Percentiles rank a stretch among this genome's conserved stretches.
phyloP scores from a whole-genome alignment of 1,140 invertebrate genomes.

The Brachionus sp. region DNA sequence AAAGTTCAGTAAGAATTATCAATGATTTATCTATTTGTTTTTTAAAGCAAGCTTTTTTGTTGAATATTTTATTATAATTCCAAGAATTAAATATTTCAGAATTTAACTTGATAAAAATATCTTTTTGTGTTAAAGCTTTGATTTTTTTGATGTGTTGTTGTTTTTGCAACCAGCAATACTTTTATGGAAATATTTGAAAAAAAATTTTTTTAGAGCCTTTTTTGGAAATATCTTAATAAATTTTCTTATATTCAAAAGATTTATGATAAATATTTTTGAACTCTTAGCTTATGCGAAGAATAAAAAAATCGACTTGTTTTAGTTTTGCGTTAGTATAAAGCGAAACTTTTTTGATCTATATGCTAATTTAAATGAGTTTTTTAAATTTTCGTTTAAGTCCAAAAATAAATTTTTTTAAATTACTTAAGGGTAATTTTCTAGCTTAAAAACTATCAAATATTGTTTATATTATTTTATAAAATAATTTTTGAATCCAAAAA shows the following conservation, averaged over 20 bases:
- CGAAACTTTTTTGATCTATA: neutral
- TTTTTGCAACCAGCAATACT: neutral
- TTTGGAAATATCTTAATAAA: neutral
- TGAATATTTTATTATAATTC: neutral
- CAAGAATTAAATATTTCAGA: neutral
- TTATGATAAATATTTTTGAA: slow-evolving; percentile 8
- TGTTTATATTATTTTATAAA: too few relatives aligned
- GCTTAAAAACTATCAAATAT: too few relatives aligned
- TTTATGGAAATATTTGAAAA: neutral
- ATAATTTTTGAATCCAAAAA: too few relatives aligned
- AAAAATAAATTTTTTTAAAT: too few relatives aligned
- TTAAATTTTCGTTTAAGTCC: too few relatives aligned
- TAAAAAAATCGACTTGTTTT: neutral
- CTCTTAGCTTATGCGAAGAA: neutral
- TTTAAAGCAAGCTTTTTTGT: neutral
- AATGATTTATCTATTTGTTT: neutral
- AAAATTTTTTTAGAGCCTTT: neutral
- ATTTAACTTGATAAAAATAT: neutral
- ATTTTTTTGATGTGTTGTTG: neutral
- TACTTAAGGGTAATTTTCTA: too few relatives aligned
- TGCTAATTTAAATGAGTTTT: too few relatives aligned
- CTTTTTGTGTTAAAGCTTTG: neutral
- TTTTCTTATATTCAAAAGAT: neutral
- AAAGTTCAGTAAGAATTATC: neutral
- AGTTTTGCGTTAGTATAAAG: neutral